Base-by-base conservation (phyloP, 2,113 vertebrate genomes). In the Stigmatopora argus region DNA sequence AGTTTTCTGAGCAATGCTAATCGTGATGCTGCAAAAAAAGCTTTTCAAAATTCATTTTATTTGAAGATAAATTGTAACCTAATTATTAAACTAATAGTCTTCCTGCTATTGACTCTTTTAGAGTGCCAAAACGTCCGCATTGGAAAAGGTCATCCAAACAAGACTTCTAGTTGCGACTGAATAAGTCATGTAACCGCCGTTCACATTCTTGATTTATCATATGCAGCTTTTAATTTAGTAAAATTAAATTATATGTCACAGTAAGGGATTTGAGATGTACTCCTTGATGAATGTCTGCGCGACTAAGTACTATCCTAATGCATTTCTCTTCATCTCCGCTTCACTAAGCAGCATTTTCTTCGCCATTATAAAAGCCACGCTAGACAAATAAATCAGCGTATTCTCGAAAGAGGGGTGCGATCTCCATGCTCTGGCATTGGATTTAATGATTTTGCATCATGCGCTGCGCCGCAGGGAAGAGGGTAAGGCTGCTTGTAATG, bases 201-300 rank as follows among this genome's bases (percentile, higher is more conserved):
- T 61, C 62, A 77, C 56, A 21, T 60, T 26, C 4, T 34, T 64
- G 58, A 70, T 77, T 70, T 65, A 63, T 67, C 52, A 48, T 56
- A 66, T 69, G 53, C 59, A 67, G 68, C 34, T 73, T 77, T 75
- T 61, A 66, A 70, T 77, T 55, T 56, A 45, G 14, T 21, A 62
- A 66, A 72, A 59, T 74, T 55, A 70, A 74, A 64, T 72, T 48
- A 46, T 41, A 17, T 71, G 74, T 79, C 70, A 48, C 31, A n/a
- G 58, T 3, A 9, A 0, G 2, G 69, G 65, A 85, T 71, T 60
- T 73, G 75, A 66, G 64, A 2, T 47, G 34, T 8, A 53, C 69
- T 44, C 52, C 57, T 46, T 80, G 78, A 86, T 80, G 31, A 83
- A 78, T 83, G 74, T 66, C 73, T 66, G 71, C 80, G 56, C 69